Base-by-base conservation (phyloP, 1,140 invertebrate species). In the Lithobius niger region DNA sequence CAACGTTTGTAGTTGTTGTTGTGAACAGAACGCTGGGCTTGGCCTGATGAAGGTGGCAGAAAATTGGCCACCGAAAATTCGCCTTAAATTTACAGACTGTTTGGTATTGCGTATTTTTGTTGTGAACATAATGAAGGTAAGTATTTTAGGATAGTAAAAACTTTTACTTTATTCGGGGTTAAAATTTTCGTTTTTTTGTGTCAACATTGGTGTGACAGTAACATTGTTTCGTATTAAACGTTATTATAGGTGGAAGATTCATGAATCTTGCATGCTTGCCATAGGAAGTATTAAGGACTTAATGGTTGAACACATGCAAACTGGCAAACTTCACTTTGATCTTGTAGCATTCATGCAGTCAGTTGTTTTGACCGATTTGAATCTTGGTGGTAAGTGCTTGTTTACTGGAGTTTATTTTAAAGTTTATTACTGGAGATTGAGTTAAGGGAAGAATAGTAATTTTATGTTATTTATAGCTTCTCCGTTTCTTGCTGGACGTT, bases 251-350 rank as follows among this genome's bases (percentile, higher is more conserved):
- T 88, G 85, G 85, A 86, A 87, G 66, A 69, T 84, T 16, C 81
- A 83, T 49, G 85, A 88, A 69, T 78, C 84, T 0, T 80, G 79
- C 54, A 78, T 88, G 68, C 69, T 82, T 48, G 81, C 82, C 1
- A 67, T 86, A 1, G 79, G 78, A 42, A 66, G 71, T 43, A 72
- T 76, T 3, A 76, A 77, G 42, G 71, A 76, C 50, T 52, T 77
- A 13, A 69, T 85, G 16, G 66, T 82, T 2, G 75, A 79, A 31
- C 73, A 75, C 43, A 70, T 77, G 15, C 67, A 74, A 57, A 62
- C 69, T 52, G 73, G 74, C 28, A 70, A 69, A 52, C 65, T 79
- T 4, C 76, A 79, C 52, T 85, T 86, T 66, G 78, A 87, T 68
- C 70, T 86, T 19, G 67, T 75, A 3, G 75, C 75, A 44, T 85